Evolutionary conservation across 2,888 invertebrate genomes (phyloP), one percentile per base, ranked within the genome.

Genomic region (Synergus umbraculus): DNA sequence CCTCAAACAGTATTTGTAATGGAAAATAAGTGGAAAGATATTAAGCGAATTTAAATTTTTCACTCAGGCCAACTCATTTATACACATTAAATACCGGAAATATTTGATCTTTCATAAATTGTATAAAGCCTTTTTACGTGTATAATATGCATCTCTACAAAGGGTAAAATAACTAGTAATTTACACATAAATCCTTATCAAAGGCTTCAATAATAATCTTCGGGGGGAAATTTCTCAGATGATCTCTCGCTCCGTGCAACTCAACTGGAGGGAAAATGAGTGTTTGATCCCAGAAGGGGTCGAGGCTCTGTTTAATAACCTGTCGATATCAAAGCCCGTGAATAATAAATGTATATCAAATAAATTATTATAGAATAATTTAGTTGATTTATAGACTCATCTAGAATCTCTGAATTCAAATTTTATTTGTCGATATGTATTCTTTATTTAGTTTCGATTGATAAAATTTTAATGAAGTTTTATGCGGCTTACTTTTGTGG

Each of bases 211-310:
- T 78, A 2, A 93, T 83, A 43, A 94, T 88, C 54, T 87, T 85
- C 0, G 93, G 93, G 5, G 93, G 93, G 77, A 91, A 85, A 22
- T 81, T 80, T 86, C 91, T 91, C 66, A 93, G 90, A 81, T 91
- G 88, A 43, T 92, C 88, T 10, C 85, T 88, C 1, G 90, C 88
- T 2, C 93, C 93, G 83, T 92, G 91, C 3, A 93, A 73, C 13
- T 86, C 87, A 8, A 94, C 83, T 0, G 92, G 88, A 4, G 92
- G 90, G 77, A 95, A 93, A 12, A 93, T 90, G 13, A 95, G 90
- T 0, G 93, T 94, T 86, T 94, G 92, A 87, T 95, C 93, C 95
- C 95, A 95, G 58, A 94, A 91, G 12, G 95, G 95, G 79, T 94
- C 94, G 4, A 95, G 90, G 4, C 93, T 93, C 83, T 93, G 91